phyloP scores from a whole-genome alignment of 2,888 invertebrate species.

The Entomobrya proxima region DNA sequence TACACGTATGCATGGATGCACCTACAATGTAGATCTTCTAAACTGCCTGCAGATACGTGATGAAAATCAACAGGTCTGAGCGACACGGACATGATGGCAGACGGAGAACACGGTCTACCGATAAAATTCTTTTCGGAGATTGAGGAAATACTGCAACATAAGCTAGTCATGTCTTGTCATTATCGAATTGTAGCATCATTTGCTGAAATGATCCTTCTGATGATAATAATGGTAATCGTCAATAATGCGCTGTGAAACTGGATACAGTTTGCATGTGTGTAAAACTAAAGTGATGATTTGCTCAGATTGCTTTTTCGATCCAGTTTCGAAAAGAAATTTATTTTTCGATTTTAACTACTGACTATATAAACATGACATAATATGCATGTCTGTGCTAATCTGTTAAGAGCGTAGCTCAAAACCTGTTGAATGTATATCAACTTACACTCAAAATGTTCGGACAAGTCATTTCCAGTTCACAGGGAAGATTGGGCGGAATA shows the following conservation, averaged over 20 bases:
- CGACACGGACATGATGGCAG: too few species aligned
- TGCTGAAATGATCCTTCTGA: neutral
- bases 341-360: neutral
- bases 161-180: too few species aligned
- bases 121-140: too few species aligned
- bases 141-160: too few species aligned
- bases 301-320: neutral
- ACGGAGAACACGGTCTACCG: too few species aligned
- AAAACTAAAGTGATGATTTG: neutral
- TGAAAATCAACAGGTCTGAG: too few species aligned
- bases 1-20: neutral
- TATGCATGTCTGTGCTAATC: too few species aligned
- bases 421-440: neutral
- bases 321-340: constrained; percentile 5
- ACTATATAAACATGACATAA: neutral
- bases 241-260: neutral
- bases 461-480: constrained; percentile 75
- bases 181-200: neutral
- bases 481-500: constrained; percentile 75
- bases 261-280: too few species aligned
- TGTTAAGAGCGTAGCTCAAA: too few species aligned
- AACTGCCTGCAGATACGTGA: too few species aligned
- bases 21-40: constrained; percentile 13
- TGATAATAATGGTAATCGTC: neutral
- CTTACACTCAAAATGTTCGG: constrained; percentile 75